phyloP scores from a whole-genome alignment of 1,140 invertebrate species.

The Caenorhabditis briggsae region DNA sequence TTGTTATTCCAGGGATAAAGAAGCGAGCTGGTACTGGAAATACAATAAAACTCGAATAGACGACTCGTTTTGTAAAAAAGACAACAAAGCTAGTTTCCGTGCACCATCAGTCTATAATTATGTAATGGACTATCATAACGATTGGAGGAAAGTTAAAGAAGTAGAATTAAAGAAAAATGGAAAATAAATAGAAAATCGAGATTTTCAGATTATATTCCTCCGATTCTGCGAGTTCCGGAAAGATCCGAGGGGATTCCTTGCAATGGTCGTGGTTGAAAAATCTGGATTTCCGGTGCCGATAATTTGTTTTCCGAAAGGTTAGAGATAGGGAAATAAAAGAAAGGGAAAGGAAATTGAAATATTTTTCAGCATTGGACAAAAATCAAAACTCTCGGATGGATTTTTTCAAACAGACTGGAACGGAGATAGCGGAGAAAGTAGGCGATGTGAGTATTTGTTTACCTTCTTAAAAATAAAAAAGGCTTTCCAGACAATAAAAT shows the following conservation, averaged over 20 bases:
- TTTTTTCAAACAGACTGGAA: no score
- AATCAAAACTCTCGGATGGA: no score
- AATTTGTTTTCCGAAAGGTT: background rate
- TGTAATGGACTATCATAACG: background rate
- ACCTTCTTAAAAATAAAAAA: no score
- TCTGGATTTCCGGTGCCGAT: background rate
- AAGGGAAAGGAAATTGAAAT: no score
- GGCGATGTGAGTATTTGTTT: no score
- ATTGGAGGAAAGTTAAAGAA: background rate
- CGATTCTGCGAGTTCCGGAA: background rate
- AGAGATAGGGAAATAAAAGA: background rate
- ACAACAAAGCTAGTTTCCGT: background rate
- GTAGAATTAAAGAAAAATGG: background rate
- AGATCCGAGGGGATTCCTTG: background rate
- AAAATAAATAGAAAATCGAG: background rate
- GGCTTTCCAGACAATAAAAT: background rate
- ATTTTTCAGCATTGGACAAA: no score
- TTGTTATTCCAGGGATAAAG: no score
- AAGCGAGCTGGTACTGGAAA: background rate
- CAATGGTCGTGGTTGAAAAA: background rate
- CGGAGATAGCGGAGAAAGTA: no score
- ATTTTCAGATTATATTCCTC: conserved; percentile 1
- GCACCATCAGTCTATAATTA: background rate
- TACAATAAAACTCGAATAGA: background rate
- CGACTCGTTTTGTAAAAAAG: background rate